These are phyloP conservation scores for Sminthurides bifidus DNA, from an alignment of 1,140 invertebrate species.

Conservation along the genomic window DNA sequence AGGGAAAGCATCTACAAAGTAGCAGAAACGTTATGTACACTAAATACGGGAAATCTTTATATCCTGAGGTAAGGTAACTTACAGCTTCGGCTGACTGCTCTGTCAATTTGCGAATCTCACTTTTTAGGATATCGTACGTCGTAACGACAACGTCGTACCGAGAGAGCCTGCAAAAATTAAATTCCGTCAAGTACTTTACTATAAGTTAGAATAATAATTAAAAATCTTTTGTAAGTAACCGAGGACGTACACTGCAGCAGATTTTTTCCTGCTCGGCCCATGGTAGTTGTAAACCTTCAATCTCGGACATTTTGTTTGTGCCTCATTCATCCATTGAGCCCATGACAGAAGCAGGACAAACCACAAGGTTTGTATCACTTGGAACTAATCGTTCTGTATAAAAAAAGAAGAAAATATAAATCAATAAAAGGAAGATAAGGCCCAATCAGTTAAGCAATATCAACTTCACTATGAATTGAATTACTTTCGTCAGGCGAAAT, in stretches of 20 bases:
- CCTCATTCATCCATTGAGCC: slow-evolving; percentile 79
- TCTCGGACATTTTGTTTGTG: slow-evolving; percentile 49
- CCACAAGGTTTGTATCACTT: slow-evolving; percentile 62
- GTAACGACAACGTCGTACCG: slow-evolving; percentile 43
- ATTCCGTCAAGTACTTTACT: slow-evolving; percentile 2
- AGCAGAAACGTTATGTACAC: neutral
- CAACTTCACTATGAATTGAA: neutral
- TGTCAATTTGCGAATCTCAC: slow-evolving; percentile 36
- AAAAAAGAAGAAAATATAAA: slow-evolving; percentile 1
- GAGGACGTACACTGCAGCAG: slow-evolving; percentile 42
- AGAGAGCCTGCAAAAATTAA: slow-evolving; percentile 36
- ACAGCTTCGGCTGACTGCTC: slow-evolving; percentile 4
- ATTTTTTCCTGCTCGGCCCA: slow-evolving; percentile 57
- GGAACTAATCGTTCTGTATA: slow-evolving; percentile 12
- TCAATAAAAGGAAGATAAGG: neutral
- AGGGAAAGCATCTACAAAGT: neutral
- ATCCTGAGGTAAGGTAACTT: neutral
- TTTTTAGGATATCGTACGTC: slow-evolving; percentile 41
- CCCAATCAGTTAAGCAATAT: slow-evolving; percentile 33
- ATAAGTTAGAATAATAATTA: neutral
- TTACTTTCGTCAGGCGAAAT: neutral
- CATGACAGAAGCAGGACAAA: slow-evolving; percentile 74
- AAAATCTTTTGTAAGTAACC: slow-evolving; percentile 8
- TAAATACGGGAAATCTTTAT: neutral
- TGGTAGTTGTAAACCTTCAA: slow-evolving; percentile 64